phyloP scores from a whole-genome alignment of 2,113 vertebrate species.

The Cercopithecus mona region DNA sequence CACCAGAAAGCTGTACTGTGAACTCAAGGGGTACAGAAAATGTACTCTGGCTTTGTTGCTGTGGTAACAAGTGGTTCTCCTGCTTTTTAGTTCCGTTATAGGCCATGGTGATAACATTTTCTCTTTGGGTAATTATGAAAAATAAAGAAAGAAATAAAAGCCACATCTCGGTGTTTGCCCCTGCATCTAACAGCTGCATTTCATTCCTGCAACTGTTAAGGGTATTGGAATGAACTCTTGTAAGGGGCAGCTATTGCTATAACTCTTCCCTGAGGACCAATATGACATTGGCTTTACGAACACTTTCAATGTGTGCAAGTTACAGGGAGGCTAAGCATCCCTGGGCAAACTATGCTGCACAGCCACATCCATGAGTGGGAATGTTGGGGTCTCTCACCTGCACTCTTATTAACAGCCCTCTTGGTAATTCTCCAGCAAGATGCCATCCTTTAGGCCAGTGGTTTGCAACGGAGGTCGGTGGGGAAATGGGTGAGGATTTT shows the following conservation, averaged over 20 bases:
- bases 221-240: neutral
- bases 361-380: neutral
- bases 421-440: neutral
- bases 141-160: neutral
- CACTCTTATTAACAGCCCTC: neutral
- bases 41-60: slow-evolving; percentile 20
- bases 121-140: neutral
- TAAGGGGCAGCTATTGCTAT: neutral
- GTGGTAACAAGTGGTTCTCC: slow-evolving; percentile 25
- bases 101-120: slow-evolving; percentile 20
- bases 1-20: neutral
- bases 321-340: neutral
- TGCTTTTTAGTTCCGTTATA: slow-evolving; percentile 2
- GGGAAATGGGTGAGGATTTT: neutral
- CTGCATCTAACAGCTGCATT: neutral
- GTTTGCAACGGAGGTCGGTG: neutral
- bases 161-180: neutral
- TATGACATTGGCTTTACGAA: neutral
- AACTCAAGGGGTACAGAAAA: slow-evolving; percentile 20
- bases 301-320: neutral
- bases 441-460: neutral
- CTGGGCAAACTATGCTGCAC: no score
- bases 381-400: neutral
- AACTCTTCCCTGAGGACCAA: neutral
- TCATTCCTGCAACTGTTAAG: neutral